These are phyloP conservation scores for Sthenelais limicola DNA, from an alignment of 2,888 invertebrate species.

Conservation along the genomic window DNA sequence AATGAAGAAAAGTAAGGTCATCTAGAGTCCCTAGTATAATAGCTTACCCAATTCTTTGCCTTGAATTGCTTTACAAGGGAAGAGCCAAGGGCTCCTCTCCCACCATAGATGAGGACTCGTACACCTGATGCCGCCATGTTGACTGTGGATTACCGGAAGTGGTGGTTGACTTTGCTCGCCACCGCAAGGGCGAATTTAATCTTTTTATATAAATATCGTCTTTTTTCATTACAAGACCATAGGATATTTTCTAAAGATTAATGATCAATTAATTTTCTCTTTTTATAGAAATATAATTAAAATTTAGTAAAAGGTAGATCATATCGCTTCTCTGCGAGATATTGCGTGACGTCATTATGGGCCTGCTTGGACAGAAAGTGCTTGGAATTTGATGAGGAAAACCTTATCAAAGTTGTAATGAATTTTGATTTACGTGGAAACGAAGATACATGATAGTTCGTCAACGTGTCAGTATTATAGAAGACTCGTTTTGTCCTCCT, in stretches of 20 bases:
- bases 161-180: too few relatives aligned
- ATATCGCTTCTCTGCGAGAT: constrained; percentile 34
- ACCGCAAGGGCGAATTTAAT: too few relatives aligned
- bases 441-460: constrained; percentile 40
- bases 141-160: constrained; percentile 15
- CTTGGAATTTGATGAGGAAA: constrained; percentile 44
- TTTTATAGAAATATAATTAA: background rate
- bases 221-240: too few relatives aligned
- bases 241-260: background rate
- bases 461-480: constrained; percentile 11
- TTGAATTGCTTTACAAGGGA: constrained; percentile 91
- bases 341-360: constrained; percentile 66
- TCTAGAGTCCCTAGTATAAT: too few relatives aligned
- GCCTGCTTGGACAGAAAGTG: constrained; percentile 51
- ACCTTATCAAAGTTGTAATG: constrained; percentile 31
- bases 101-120: constrained; percentile 91
- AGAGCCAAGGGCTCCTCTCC: constrained; percentile 94
- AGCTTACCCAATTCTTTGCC: constrained; percentile 87
- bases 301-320: background rate
- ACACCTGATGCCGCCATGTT: constrained; percentile 27
- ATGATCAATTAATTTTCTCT: background rate
- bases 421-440: constrained; percentile 18
- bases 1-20: too few relatives aligned
- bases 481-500: constrained; percentile 2
- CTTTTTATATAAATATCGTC: too few relatives aligned